A percentile compares a stretch with the other conserved stretches of the same genome.
phyloP scores from a whole-genome alignment of 2,888 invertebrate genomes.

The Eulithis testata region DNA sequence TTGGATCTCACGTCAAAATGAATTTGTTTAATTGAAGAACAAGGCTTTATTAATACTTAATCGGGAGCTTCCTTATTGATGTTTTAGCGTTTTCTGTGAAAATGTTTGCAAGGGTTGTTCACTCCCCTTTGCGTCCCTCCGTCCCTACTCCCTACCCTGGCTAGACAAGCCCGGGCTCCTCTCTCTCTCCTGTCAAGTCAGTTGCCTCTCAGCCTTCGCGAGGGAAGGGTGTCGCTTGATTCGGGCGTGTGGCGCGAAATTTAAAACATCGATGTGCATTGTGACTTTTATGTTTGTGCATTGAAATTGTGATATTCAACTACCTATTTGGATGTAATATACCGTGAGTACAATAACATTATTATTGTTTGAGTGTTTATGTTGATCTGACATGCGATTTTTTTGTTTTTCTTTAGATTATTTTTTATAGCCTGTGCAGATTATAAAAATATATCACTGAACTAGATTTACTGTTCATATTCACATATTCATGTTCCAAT shows the following conservation, averaged over 20 bases:
- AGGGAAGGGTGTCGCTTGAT: slow-evolving; percentile 55
- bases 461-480: no score
- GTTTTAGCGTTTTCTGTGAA: slow-evolving; percentile 66
- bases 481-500: no score
- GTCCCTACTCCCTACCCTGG: slow-evolving; percentile 55
- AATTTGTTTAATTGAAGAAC: slow-evolving; percentile 59
- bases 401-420: no score
- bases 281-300: slow-evolving; percentile 46
- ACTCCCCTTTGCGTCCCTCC: slow-evolving; percentile 53
- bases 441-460: no score
- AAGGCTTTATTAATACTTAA: slow-evolving; percentile 64
- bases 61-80: slow-evolving; percentile 68
- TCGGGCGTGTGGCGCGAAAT: slow-evolving; percentile 65
- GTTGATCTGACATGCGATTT: no score
- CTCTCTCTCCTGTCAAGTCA: slow-evolving; percentile 48
- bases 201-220: slow-evolving; percentile 59
- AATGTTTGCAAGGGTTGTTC: slow-evolving; percentile 57
- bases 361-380: background rate
- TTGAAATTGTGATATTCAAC: slow-evolving; percentile 40
- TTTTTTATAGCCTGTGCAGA: no score
- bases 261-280: slow-evolving; percentile 52
- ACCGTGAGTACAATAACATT: slow-evolving; percentile 15
- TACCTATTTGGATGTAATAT: slow-evolving; percentile 19
- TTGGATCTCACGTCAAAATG: slow-evolving; percentile 54
- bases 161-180: slow-evolving; percentile 62